A percentile compares a stretch with the other conserved stretches of the same genome.
These are phyloP conservation scores for Mayetiola destructor DNA, from an alignment of 2,888 invertebrate species.

Conservation along the genomic window DNA sequence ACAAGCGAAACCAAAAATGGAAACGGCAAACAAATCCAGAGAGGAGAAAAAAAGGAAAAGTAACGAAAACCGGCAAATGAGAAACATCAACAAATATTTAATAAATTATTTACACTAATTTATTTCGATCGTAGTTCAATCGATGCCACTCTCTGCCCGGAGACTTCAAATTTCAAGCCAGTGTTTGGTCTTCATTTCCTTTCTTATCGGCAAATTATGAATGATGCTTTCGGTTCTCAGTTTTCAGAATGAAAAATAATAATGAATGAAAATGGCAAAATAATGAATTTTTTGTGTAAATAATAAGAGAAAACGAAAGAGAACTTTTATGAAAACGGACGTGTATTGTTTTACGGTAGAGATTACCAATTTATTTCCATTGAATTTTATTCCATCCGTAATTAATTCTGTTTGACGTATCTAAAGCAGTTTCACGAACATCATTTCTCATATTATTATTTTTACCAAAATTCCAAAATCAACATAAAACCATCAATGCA, in stretches of 20 bases:
- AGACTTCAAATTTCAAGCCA: too few species aligned
- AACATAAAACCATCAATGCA: too few species aligned
- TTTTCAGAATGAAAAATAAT: too few species aligned
- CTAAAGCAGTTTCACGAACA: neutral
- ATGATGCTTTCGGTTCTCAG: too few species aligned
- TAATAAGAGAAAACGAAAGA: neutral
- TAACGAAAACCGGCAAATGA: neutral
- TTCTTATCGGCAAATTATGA: too few species aligned
- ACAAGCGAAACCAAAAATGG: neutral
- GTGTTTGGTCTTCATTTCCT: too few species aligned
- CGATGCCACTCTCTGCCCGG: too few species aligned
- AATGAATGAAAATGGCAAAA: neutral
- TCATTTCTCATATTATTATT: too few species aligned
- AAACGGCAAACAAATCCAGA: neutral
- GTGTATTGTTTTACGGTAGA: neutral
- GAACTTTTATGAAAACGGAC: too few species aligned
- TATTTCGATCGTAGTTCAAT: slow-evolving; percentile 11
- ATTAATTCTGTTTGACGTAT: slow-evolving; percentile 8
- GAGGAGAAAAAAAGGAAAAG: neutral
- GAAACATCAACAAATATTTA: slow-evolving; percentile 12
- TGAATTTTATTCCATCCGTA: slow-evolving; percentile 1
- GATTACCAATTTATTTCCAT: neutral
- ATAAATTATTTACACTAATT: slow-evolving; percentile 12
- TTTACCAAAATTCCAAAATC: too few species aligned
- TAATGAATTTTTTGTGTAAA: too few species aligned